Base-by-base conservation (phyloP, 37 sponge, comb jelly and placozoan genomes). In the Beroe ovata region DNA sequence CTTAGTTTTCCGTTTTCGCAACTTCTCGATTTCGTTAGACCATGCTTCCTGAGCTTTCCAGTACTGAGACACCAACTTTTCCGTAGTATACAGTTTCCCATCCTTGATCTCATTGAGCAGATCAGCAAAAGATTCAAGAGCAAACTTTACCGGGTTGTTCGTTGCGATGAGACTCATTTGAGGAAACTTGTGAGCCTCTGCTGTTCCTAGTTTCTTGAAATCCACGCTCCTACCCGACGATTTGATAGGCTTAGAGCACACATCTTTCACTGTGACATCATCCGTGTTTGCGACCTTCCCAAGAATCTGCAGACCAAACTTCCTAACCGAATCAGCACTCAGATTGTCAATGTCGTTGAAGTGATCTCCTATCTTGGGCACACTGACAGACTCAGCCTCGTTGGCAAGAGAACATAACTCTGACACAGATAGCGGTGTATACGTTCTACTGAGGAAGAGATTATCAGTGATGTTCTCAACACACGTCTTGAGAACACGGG, bases 91-190 rank as follows among this genome's bases (percentile, higher is more conserved):
- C 6, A 77, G 36, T 19, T 77, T 77, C 3, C 14, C 33, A 0
- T 42, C 28, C 8, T 77, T 77, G 2, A 77, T 42, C 26, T 39
- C 84, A 36, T 77, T 35, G 3, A 77, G 20, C 38, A 77, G 28
- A 40, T 77, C 54, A 23, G 84, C 42, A 19, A 77, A 77, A 6
- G 42, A 32, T 6, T 77, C 84, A 42, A 77, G 47, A 6, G 84
- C 84, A n/a, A 77, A 42, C 14, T 19, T 40, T 1, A 77, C 23
- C 1, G 84, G 84, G 38, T 77, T 35, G 1, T 14, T 40, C 39
- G 29, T 40, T 0, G 84, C 84, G 23, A 77, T 77, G 23, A 77
- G 84, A 41, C 84, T 77, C 84, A 77, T 77, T 26, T 77, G 84
- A 23, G 84, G 38, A 25, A 77, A 77, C 54, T 42, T 42, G 28